Conservation (phyloP, 2,113 vertebrate genomes). For the Reinhardtius hippoglossoides region DNA sequence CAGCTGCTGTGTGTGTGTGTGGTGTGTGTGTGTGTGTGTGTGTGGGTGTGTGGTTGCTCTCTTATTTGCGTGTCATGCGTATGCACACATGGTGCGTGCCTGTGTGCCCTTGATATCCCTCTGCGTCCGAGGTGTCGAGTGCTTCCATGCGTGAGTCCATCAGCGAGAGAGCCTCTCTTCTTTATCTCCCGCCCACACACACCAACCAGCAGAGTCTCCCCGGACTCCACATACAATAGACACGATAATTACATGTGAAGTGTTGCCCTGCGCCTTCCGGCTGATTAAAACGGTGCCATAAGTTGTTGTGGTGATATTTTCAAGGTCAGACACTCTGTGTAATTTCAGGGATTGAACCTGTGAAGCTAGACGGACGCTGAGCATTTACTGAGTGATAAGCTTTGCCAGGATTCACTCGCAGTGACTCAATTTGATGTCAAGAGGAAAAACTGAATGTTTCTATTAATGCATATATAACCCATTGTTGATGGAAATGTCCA, state of each 20-base stretch:
- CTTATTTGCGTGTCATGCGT: slow-evolving; percentile 31
- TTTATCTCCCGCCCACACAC: slow-evolving; percentile 71
- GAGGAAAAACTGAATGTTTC: neutral
- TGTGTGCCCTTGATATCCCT: slow-evolving; percentile 61
- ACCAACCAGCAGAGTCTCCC: slow-evolving; percentile 44
- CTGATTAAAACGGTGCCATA: slow-evolving; percentile 44
- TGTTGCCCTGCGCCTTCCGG: slow-evolving; percentile 46
- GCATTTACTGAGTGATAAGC: slow-evolving; percentile 18
- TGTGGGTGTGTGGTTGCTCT: neutral
- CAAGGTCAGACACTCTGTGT: slow-evolving; percentile 57
- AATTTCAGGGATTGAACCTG: slow-evolving; percentile 39
- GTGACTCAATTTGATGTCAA: neutral
- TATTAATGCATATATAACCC: slow-evolving; percentile 4
- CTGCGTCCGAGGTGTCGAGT: slow-evolving; percentile 39
- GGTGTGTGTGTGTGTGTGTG: slow-evolving; percentile 8
- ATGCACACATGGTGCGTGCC: slow-evolving; percentile 13
- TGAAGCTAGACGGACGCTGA: slow-evolving; percentile 12
- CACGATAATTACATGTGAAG: slow-evolving; percentile 67
- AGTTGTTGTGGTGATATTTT: slow-evolving; percentile 36
- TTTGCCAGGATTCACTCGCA: slow-evolving; percentile 6
- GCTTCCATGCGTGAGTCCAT: slow-evolving; percentile 58
- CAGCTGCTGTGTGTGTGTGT: neutral
- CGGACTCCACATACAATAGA: slow-evolving; percentile 55
- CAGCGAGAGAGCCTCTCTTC: slow-evolving; percentile 39
- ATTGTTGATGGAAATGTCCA: no score